Evolutionary conservation across 2,888 invertebrate species (phyloP).

Genomic region (Lamproptera curius): DNA sequence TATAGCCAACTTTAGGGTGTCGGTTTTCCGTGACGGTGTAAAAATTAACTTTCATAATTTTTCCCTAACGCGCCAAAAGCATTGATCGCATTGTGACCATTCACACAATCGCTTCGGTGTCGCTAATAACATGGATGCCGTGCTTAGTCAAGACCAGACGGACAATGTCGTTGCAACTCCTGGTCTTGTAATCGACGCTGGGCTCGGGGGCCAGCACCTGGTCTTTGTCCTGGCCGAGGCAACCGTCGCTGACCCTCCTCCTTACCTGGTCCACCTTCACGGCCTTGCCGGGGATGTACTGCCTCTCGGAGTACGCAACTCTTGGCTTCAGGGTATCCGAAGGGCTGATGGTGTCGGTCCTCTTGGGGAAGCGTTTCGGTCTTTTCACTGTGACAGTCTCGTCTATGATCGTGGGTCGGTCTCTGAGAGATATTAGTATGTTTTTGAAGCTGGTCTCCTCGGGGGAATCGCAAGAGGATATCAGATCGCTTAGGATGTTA

Average conservation of each 20-base stretch:
- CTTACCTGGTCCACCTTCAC: conserved; percentile 69
- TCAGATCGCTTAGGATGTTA: conserved; percentile 50
- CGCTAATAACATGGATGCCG: conserved; percentile 88
- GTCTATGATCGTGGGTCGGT: conserved; percentile 56
- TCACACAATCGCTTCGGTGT: conserved; percentile 84
- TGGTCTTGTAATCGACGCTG: conserved; percentile 53
- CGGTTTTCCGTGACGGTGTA: too few species aligned
- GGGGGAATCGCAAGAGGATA: conserved; percentile 54
- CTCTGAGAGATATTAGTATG: conserved; percentile 63
- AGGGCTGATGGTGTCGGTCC: conserved; percentile 51
- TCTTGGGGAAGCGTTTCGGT: conserved; percentile 47
- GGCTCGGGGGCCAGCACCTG: neutral
- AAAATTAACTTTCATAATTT: too few species aligned
- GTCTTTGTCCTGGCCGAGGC: conserved; percentile 34
- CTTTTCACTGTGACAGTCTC: conserved; percentile 60
- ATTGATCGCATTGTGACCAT: too few species aligned
- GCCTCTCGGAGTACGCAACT: conserved; percentile 63
- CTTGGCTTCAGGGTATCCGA: conserved; percentile 50
- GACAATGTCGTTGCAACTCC: conserved; percentile 80
- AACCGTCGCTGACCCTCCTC: conserved; percentile 62
- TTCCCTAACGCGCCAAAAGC: too few species aligned
- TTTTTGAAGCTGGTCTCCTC: conserved; percentile 66
- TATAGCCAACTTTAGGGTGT: too few species aligned
- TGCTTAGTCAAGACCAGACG: conserved; percentile 87
- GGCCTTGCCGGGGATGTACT: conserved; percentile 83